Base-by-base conservation (phyloP, 2,113 vertebrate genomes). In the Sebastes fasciatus region DNA sequence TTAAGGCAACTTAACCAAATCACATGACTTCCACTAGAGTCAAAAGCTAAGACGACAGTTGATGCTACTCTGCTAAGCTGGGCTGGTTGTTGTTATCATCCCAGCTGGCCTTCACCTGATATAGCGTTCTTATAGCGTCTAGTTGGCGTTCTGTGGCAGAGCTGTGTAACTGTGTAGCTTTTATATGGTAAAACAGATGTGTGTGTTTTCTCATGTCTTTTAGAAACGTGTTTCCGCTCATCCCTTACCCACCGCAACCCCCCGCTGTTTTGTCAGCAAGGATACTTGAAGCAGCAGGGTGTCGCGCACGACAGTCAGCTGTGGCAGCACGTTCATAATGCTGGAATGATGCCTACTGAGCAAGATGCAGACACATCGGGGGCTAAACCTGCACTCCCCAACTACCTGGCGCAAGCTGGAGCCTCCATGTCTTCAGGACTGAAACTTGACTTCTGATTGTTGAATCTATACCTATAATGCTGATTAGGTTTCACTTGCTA, bases 211-310 rank as follows among this genome's bases (percentile, higher is more conserved):
- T 74, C 34, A 0, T 70, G 8, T 90, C 69, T 64, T 57, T 88
- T 79, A 99, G 98, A 99, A 70, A 97, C 98, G 57, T 99, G 98
- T 87, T 99, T 99, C 92, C 94, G 93, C 49, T 95, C 96, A 21
- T 88, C 96, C 42, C 95, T 99, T n/a, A 99, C 96, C 4, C 96
- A 73, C 74, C 96, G 92, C 85, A 96, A 91, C 88, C 94, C 96
- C 61, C 98, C 98, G 1, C 94, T 96, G 74, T 99, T 94, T 87
- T 99, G 98, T 86, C 96, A 83, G 83, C 96, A 97, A 42, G 97
- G 97, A 1, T 99, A 99, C 51, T 1, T 96, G 72, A 93, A 88
- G 76, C 95, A 71, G 88, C 96, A 94, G 76, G 98, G 98, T 1
- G 93, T 99, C 0, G 0, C 92, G 58, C 95, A 89, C 8, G 94